Base-by-base conservation (phyloP, 2,888 invertebrate genomes). In the Actias luna region DNA sequence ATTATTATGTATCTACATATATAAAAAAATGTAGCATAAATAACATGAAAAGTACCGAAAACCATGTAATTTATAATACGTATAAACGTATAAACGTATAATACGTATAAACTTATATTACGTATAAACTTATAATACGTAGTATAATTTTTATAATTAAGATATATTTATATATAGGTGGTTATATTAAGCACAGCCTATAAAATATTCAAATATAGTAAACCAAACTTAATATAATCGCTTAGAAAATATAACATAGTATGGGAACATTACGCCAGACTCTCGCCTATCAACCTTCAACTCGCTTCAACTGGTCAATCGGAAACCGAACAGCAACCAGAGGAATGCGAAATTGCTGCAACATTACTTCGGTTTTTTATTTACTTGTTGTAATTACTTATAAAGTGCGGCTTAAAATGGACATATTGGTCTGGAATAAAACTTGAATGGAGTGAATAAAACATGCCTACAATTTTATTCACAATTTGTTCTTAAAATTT, bases 321-420 rank as follows among this genome's bases (percentile, higher is more conserved):
- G 70, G 69, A 55, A 55, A 16, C 55, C 5, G 29, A 52, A 52
- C 66, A 70, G 72, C 65, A 74, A 71, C 71, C 64, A 67, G 66
- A 67, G 83, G 84, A 82, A 88, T 87, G 80, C 75, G 67, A 81
- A 78, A 82, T 79, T 76, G 74, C 71, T 72, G 70, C 68, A 74
- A 68, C 71, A 78, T 80, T 80, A 82, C 76, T 69, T 73, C 59
- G 66, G 57, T 64, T 66, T 67, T 69, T 68, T 68, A 67, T 69
- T 69, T 50, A 70, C 70, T 69, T 66, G 66, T 67, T 58, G 39
- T 69, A 72, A 74, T 75, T 72, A 71, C 63, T 65, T 60, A 55
- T 59, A 58, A 59, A 59, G 18, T 46, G 61, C 61, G 67, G 58
- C 64, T 65, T 59, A 31, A 31, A 25, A 39, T 25, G 39, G 18